These are phyloP conservation scores for Oenanthe melanoleuca DNA, from an alignment of 2,113 vertebrate species.

Conservation along the genomic window DNA sequence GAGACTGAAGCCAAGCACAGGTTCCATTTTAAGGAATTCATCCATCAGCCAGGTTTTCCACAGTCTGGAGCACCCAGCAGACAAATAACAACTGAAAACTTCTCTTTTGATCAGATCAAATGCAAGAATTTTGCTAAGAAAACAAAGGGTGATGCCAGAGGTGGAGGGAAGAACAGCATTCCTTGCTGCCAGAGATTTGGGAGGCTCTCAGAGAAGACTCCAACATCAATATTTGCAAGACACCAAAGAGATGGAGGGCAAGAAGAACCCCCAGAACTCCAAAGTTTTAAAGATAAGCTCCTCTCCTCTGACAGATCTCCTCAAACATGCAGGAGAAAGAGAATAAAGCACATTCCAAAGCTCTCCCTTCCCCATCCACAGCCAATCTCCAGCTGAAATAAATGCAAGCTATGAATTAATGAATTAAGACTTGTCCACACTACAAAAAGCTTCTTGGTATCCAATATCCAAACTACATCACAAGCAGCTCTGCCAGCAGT, in stretches of 20 bases:
- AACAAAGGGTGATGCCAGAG: neutral
- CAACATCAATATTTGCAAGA: neutral
- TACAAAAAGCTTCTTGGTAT: neutral
- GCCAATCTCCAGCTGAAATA: neutral
- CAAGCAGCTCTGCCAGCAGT: neutral
- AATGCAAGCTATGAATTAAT: neutral
- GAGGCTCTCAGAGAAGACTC: neutral
- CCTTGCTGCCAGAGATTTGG: neutral
- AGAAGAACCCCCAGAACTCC: neutral
- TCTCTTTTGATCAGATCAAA: neutral
- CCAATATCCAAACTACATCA: neutral
- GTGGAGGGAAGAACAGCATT: neutral
- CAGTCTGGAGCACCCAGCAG: neutral
- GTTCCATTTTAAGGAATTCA: neutral
- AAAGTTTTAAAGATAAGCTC: neutral
- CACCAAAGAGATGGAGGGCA: neutral
- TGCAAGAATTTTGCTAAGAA: neutral
- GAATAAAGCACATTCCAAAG: neutral
- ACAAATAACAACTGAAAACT: neutral
- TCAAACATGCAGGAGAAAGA: neutral
- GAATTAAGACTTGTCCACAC: rapidly evolving
- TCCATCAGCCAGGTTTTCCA: neutral
- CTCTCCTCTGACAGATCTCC: neutral
- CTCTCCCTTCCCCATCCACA: neutral
- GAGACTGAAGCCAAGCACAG: neutral